Evolutionary conservation across 2,888 invertebrate species (phyloP), one percentile per base, ranked within the genome.

Genomic region (Torymus auratus): DNA sequence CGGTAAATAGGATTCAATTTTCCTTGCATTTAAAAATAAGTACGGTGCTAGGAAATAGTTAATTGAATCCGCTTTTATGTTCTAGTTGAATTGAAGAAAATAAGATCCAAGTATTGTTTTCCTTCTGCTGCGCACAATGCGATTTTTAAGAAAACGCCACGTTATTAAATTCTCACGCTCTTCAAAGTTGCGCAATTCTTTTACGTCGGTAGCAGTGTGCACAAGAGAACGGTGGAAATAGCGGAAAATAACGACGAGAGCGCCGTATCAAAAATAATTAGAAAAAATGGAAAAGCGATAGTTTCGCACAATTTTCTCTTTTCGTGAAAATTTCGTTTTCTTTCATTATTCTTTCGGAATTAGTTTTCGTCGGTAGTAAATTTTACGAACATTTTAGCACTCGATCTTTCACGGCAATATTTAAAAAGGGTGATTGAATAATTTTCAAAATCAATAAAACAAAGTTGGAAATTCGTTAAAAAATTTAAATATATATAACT

Each of bases 81-180:
- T 41, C 41, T 7, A 41, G 41, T 41, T 15, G 17, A 60, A 60
- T 17, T n/a, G 17, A n/a, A 15, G 17, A 17, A n/a, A 60, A 60
- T 60, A 60, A 17, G 17, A 17, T 60, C 17, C 60, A 60, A 60
- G 60, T 60, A 60, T 60, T n/a, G 17, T 60, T 60, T 60, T 11
- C 60, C 17, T 60, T 60, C 2, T 12, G 7, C 7, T 41, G 15
- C 60, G 15, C 60, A 60, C 60, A 60, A 60, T 4, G 17, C 15
- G 11, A 41, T 60, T 60, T n/a, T 17, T 60, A 15, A 60, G 60
- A 60, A 60, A 60, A 60, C 15, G 41, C 41, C 1, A 17, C 60
- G 60, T 60, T 60, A 60, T 60, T 60, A 60, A 60, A 60, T 60
- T 60, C 60, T 60, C 17, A 60, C 60, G 60, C 17, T 60, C 60